Percentiles rank a stretch among this genome's conserved stretches.
Evolutionary conservation across 2,888 invertebrate genomes (phyloP).

Genomic region (Epirrita christyi): DNA sequence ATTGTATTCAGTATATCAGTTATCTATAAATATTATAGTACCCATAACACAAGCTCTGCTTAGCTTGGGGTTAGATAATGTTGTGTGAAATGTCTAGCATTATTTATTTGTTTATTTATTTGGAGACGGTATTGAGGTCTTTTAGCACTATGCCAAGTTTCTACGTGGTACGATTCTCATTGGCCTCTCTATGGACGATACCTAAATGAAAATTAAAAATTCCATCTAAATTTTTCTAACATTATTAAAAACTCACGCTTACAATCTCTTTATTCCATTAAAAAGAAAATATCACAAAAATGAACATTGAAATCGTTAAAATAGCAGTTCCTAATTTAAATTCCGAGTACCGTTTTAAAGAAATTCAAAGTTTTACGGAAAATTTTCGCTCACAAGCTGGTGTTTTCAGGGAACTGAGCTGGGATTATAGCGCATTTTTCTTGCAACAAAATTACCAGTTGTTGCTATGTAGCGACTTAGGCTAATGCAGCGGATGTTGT

Average conservation of each 20-base stretch:
- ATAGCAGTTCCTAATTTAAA: slow-evolving; percentile 19
- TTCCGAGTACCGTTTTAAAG: slow-evolving; percentile 18
- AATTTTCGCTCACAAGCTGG: slow-evolving; percentile 30
- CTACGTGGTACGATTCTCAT: too few species aligned
- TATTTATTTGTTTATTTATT: too few species aligned
- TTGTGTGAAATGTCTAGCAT: too few species aligned
- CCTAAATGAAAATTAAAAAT: not conserved
- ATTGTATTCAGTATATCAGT: too few species aligned
- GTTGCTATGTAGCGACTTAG: slow-evolving; percentile 35
- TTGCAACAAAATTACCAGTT: slow-evolving; percentile 41
- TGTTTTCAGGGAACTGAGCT: slow-evolving; percentile 18
- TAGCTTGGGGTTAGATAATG: too few species aligned
- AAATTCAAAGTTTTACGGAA: slow-evolving; percentile 22
- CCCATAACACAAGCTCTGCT: too few species aligned
- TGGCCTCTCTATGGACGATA: too few species aligned
- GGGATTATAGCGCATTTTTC: slow-evolving; percentile 42
- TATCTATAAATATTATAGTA: too few species aligned
- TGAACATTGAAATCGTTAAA: slow-evolving; percentile 16
- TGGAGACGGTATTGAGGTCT: too few species aligned
- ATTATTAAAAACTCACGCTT: not conserved
- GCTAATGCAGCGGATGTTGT: slow-evolving; percentile 15
- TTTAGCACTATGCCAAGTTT: too few species aligned
- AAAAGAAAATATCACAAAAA: slow-evolving; percentile 7
- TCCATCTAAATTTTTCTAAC: not conserved
- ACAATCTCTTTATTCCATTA: not conserved